Base-by-base conservation (phyloP, 1,140 invertebrate species). In the Orius laevigatus region DNA sequence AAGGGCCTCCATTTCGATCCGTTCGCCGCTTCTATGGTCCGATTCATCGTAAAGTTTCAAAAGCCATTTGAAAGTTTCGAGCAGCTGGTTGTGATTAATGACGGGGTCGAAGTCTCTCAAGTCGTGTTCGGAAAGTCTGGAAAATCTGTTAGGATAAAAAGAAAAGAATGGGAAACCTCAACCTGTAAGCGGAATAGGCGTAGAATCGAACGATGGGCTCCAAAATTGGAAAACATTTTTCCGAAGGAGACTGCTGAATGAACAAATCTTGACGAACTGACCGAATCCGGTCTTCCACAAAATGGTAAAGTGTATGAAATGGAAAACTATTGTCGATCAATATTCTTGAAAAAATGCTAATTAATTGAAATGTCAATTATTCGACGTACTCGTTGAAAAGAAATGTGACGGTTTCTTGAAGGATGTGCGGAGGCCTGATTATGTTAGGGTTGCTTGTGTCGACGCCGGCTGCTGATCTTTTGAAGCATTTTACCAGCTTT, bases 241-340 rank as follows among this genome's bases (percentile, higher is more conserved):
- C 6, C 6, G 63, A 62, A 41, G 66, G 56, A 0, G 77, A 62
- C 53, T 71, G 68, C 61, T 86, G 83, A 36, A 87, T 77, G 1
- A 78, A 70, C 48, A 81, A 65, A 60, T 87, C 84, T 57, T 86
- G 80, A 10, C 82, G 66, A 5, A 87, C 68, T 1, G 79, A 70
- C 48, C 81, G 64, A 36, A 85, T 59, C 16, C 84, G 70, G 63
- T 87, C 82, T 55, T 79, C 77, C 32, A 84, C 70, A 60, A 81
- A 87, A 57, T 83, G 76, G 50, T 85, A 86, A 9, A 74, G 64
- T 12, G 65, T 49, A 48, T 63, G 43, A 36, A 48, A 52, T 11
- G 50, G 33, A 46, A 56, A 19, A 25, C 40, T 16, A 31, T 9
- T 40, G 31, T 14, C n/a, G 34, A 5, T 20, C 2, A 53, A 12